Conservation (phyloP, 2,797 vertebrate genomes). For the Rhinichthys osculus region DNA sequence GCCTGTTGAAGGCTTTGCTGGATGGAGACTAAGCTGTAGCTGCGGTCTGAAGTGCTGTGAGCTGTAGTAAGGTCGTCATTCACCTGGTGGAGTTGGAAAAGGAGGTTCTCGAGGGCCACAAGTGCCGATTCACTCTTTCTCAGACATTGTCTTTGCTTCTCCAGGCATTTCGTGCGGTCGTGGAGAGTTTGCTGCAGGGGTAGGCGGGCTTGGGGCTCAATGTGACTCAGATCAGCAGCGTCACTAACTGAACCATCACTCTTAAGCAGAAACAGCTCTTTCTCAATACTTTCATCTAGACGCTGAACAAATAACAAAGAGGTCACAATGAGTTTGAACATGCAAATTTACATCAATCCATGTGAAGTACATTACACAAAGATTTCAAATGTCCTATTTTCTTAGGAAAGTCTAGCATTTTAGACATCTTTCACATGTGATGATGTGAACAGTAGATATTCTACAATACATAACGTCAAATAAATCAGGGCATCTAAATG, state of each 20-base stretch:
- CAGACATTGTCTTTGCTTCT: constrained; percentile 73
- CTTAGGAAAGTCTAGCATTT: not conserved
- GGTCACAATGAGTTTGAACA: not conserved
- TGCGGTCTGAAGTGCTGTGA: constrained; percentile 18
- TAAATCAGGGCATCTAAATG: not conserved
- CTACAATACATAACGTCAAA: not conserved
- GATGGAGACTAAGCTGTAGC: constrained; percentile 27
- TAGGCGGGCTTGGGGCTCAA: constrained; percentile 67
- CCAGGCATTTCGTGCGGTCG: constrained; percentile 71
- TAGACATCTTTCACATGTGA: not conserved
- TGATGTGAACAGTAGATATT: not conserved
- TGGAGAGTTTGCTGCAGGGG: constrained; percentile 68
- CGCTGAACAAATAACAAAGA: constrained; percentile 60
- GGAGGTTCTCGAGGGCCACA: constrained; percentile 77
- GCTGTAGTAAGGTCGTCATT: constrained; percentile 60
- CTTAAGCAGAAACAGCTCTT: constrained; percentile 75
- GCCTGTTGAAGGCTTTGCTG: constrained; percentile 69
- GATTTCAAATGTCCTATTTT: not conserved
- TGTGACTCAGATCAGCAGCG: constrained; percentile 50
- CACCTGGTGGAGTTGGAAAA: constrained; percentile 72
- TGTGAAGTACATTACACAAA: not conserved
- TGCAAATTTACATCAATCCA: not conserved
- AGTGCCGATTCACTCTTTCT: constrained; percentile 70
- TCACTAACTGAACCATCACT: constrained; percentile 60
- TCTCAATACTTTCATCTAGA: constrained; percentile 63